phyloP scores from a whole-genome alignment of 1,140 invertebrate genomes.

The Apis florea region DNA sequence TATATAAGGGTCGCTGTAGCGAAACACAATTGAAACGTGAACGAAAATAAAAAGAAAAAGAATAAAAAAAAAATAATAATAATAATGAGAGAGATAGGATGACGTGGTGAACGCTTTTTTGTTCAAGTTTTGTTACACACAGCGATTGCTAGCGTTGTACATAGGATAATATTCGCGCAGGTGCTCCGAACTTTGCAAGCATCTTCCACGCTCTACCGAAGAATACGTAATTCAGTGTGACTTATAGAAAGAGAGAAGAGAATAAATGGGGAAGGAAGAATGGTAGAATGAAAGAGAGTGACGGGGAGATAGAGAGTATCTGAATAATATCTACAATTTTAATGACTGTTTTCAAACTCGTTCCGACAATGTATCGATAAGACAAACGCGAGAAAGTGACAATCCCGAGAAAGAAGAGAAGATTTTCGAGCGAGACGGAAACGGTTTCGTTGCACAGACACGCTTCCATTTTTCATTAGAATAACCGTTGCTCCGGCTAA shows the following conservation, averaged over 20 bases:
- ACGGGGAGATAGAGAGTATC: conserved; percentile 4
- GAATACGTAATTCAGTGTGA: conserved; percentile 74
- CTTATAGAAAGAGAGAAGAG: conserved; percentile 60
- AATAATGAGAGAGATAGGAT: background rate
- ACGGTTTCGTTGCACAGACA: conserved; percentile 45
- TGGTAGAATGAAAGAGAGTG: conserved; percentile 27
- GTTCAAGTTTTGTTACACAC: conserved; percentile 41
- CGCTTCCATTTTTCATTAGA: conserved; percentile 45
- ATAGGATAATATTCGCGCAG: conserved; percentile 54
- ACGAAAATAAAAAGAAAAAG: background rate
- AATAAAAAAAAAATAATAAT: background rate
- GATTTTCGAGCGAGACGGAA: conserved; percentile 60
- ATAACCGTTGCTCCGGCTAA: conserved; percentile 30
- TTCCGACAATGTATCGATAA: conserved; percentile 61
- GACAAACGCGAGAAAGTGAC: conserved; percentile 58
- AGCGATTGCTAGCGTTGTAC: conserved; percentile 41
- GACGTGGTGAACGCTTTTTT: conserved; percentile 35
- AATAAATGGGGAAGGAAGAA: conserved; percentile 16
- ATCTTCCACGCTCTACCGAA: conserved; percentile 69
- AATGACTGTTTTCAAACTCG: conserved; percentile 65
- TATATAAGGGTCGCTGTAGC: conserved; percentile 43
- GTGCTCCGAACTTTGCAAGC: conserved; percentile 61
- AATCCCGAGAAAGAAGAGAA: conserved; percentile 50
- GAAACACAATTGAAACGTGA: conserved; percentile 27
- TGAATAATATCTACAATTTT: conserved; percentile 61